These are phyloP conservation scores for Vulpes lagopus DNA, from an alignment of 2,113 vertebrate species.

Conservation along the genomic window DNA sequence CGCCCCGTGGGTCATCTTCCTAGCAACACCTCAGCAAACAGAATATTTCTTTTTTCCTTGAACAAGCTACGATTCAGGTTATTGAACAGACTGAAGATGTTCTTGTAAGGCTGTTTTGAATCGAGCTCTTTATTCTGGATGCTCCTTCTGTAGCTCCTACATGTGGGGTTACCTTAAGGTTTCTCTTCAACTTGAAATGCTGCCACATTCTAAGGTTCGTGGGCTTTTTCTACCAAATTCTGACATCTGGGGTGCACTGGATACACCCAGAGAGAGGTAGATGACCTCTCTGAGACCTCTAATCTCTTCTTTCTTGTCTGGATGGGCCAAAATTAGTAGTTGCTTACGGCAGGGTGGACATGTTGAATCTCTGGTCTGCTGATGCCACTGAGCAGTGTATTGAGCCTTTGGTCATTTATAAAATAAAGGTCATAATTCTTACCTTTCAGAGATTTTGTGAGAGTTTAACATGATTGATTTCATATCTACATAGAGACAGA, in stretches of 20 bases:
- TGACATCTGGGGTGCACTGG: background rate
- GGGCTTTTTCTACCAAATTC: background rate
- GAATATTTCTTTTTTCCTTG: background rate
- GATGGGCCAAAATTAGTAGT: background rate
- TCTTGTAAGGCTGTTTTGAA: background rate
- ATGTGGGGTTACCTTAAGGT: background rate
- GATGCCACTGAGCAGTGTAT: background rate
- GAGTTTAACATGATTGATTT: background rate
- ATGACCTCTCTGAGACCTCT: background rate
- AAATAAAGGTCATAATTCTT: conserved; percentile 15
- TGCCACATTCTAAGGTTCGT: background rate
- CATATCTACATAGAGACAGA: background rate
- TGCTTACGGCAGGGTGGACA: background rate
- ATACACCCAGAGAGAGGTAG: background rate
- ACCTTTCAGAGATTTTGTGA: background rate
- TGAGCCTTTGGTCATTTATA: background rate
- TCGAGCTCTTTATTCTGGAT: background rate
- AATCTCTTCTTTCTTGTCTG: background rate
- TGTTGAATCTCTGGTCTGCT: background rate
- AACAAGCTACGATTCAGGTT: background rate
- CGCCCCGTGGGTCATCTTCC: background rate
- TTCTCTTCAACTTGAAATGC: background rate
- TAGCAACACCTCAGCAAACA: background rate
- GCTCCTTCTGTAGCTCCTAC: background rate
- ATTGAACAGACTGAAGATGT: background rate